Base-by-base conservation (phyloP, 1,140 invertebrate species). In the Eueides isabella region DNA sequence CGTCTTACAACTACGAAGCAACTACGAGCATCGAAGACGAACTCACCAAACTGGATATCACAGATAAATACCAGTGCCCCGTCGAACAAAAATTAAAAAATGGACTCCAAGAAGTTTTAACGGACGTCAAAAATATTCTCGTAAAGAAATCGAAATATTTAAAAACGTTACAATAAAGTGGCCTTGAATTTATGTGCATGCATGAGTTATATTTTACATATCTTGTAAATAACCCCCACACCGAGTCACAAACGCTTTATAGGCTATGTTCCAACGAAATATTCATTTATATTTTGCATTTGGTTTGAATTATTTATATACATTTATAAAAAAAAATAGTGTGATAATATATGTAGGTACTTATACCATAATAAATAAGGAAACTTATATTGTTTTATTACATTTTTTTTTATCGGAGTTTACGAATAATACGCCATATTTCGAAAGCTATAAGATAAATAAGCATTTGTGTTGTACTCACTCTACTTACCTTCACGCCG, bases 81-180 rank as follows among this genome's bases (percentile, higher is more conserved):
- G 87, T 89, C 2, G 81, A 84, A 70, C 77, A 82, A n/a, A 89
- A 84, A 76, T 74, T 92, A 6, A 84, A 83, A 48, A 79, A 67
- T 11, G 87, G 88, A 11, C 71, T 83, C 2, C 78, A 84, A n/a
- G 86, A 90, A 11, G 82, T 88, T 61, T 61, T 92, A 1, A 70
- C 79, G 3, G 89, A 89, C 5, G 77, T 90, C 7, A 85, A 82
- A 41, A 88, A 85, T 75, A 89, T 92, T 68, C 76, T 92, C 33
- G 89, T 85, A 67, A 87, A 86, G 55, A 92, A 91, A 81, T 69
- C 80, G 0, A 90, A 90, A 72, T 91, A 91, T 77, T 80, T 92
- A 67, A 90, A 91, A 72, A 88, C 75, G 79, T 79, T 84, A 75
- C 83, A 81, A 79, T 84, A 74, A 79, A 78, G 78, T 84, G 77